A percentile compares a stretch with the other conserved stretches of the same genome.
These are phyloP conservation scores for Cichlasoma orientale DNA, from an alignment of 2,797 vertebrate genomes.

Conservation along the genomic window DNA sequence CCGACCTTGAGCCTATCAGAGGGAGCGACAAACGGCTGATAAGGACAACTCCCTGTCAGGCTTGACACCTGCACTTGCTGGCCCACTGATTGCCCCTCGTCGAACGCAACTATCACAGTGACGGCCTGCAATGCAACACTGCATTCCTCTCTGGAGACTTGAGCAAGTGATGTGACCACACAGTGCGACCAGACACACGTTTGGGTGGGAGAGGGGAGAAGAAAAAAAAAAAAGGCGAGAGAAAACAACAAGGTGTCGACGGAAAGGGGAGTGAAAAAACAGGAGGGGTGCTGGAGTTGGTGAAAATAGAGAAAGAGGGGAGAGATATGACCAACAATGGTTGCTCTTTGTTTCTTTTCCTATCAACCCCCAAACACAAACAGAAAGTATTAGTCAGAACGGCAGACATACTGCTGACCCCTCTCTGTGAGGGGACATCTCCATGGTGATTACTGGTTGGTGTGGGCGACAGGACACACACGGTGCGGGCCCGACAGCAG, in stretches of 20 bases:
- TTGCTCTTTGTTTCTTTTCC: slow-evolving; percentile 34
- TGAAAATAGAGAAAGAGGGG: slow-evolving; percentile 6
- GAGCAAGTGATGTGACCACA: slow-evolving; percentile 53
- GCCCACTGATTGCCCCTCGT: slow-evolving; percentile 58
- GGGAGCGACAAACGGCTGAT: slow-evolving; percentile 53
- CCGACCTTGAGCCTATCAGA: slow-evolving; percentile 63
- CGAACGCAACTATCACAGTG: slow-evolving; percentile 42
- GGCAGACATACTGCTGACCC: slow-evolving; percentile 66
- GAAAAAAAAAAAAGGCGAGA: neutral
- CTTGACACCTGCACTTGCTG: slow-evolving; percentile 86
- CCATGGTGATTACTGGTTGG: slow-evolving; percentile 56
- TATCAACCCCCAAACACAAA: slow-evolving; percentile 49
- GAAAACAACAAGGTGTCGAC: neutral
- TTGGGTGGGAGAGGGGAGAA: neutral
- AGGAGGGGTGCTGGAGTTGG: neutral
- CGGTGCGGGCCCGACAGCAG: slow-evolving; percentile 31
- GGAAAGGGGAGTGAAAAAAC: neutral
- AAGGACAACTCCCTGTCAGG: slow-evolving; percentile 57
- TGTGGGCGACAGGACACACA: slow-evolving; percentile 49
- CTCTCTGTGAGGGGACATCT: slow-evolving; percentile 60
- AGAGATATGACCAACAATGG: slow-evolving; percentile 42
- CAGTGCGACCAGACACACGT: slow-evolving; percentile 52
- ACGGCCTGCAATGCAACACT: slow-evolving; percentile 25
- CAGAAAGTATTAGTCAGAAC: slow-evolving; percentile 73
- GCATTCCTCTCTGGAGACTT: slow-evolving; percentile 51